Percentiles rank a stretch among this genome's conserved stretches.
phyloP scores from a whole-genome alignment of 2,113 vertebrate genomes.

The Bubalus kerabau region DNA sequence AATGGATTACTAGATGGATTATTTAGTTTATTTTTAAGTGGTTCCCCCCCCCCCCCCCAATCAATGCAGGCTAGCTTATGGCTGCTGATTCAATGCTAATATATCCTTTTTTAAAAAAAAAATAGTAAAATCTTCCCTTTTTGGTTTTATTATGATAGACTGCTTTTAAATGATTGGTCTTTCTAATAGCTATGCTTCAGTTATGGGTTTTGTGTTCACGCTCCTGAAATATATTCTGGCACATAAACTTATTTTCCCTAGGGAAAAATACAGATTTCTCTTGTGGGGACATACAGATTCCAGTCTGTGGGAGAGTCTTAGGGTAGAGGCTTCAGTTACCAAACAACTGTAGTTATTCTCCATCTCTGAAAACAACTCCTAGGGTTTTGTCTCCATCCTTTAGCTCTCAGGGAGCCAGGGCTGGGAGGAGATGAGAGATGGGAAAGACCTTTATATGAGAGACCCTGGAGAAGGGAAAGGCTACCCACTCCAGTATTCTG shows the following conservation, averaged over 20 bases:
- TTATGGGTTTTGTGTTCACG: neutral
- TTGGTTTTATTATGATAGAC: neutral
- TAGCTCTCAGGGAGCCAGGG: neutral
- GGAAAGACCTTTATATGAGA: neutral
- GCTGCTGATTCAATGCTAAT: neutral
- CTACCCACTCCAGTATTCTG: neutral
- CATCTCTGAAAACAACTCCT: neutral
- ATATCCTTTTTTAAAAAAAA: neutral
- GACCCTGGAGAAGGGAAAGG: neutral
- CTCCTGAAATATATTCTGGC: neutral
- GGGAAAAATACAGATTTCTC: neutral
- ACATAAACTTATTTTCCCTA: neutral
- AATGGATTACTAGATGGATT: neutral
- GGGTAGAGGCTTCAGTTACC: neutral
- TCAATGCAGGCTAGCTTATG: neutral
- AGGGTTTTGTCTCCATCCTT: neutral
- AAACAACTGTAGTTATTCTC: neutral
- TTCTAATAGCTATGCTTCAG: neutral
- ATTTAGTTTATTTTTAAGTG: neutral
- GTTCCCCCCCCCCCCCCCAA: neutral
- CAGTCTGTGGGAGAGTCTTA: neutral
- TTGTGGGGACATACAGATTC: neutral
- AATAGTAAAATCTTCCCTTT: neutral
- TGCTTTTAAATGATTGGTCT: constrained; percentile 1
- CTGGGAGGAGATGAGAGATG: neutral